Conservation (phyloP, 2,888 invertebrate species). For the Idaea biselata region DNA sequence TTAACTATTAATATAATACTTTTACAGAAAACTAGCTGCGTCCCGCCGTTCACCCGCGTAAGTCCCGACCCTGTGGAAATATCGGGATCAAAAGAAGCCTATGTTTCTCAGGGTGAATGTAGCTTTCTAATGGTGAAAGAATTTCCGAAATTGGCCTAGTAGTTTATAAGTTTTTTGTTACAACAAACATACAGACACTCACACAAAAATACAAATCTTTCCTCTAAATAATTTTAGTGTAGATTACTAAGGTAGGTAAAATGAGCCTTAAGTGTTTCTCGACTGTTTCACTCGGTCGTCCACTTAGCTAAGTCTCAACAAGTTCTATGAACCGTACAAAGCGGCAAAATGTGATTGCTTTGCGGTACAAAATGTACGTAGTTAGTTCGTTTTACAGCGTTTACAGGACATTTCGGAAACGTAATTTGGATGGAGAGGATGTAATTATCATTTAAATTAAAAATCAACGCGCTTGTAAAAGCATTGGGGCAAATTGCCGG, state of each 20-base stretch:
- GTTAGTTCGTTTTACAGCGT: neutral
- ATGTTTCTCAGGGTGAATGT: too few relatives aligned
- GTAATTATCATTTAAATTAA: neutral
- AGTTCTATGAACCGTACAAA: neutral
- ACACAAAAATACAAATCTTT: too few relatives aligned
- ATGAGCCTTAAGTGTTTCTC: neutral
- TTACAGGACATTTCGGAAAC: neutral
- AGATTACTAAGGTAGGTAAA: neutral
- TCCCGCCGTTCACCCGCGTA: too few relatives aligned
- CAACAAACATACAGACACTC: too few relatives aligned
- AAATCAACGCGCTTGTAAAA: neutral
- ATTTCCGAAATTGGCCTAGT: too few relatives aligned
- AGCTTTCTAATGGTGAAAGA: too few relatives aligned
- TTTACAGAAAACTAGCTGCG: too few relatives aligned
- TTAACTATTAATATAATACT: too few relatives aligned
- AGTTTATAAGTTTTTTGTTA: too few relatives aligned
- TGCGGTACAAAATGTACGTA: neutral
- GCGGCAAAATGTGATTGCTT: neutral
- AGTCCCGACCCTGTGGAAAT: too few relatives aligned
- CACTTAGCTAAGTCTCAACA: slow-evolving; percentile 1
- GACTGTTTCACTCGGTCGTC: neutral
- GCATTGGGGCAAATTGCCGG: neutral
- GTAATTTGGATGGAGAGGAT: neutral
- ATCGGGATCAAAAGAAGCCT: too few relatives aligned
- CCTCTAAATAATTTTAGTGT: too few relatives aligned